Percentiles rank a stretch among this genome's conserved stretches.
Evolutionary conservation across 2,797 vertebrate species (phyloP).

Genomic region (Bryconaethiops microstoma): DNA sequence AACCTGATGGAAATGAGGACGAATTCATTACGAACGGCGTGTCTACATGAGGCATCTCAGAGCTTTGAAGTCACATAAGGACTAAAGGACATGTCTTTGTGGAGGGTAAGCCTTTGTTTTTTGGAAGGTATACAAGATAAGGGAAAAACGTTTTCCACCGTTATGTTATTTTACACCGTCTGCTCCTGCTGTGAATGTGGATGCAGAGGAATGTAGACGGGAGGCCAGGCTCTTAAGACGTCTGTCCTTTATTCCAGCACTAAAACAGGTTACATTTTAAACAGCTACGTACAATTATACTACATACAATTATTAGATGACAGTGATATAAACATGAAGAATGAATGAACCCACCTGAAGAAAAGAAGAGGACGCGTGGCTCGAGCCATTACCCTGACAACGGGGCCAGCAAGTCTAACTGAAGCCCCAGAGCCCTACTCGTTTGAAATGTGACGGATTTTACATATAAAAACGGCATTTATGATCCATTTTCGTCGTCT

Average conservation of each 20-base stretch:
- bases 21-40: background rate
- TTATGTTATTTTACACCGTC: background rate
- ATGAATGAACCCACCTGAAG: conserved; percentile 68
- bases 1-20: conserved; percentile 51
- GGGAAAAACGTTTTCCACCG: background rate
- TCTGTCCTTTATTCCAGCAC: background rate
- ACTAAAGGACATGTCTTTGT: too few species aligned
- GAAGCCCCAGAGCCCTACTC: background rate
- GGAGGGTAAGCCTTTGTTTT: too few species aligned
- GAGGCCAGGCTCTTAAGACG: background rate
- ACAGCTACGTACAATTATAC: too few species aligned
- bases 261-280: background rate
- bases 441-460: background rate
- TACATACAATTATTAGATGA: background rate
- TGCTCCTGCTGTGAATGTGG: background rate
- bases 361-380: conserved; percentile 51
- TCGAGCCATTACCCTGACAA: conserved; percentile 48
- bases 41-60: background rate
- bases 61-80: too few species aligned
- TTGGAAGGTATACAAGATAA: too few species aligned
- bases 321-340: conserved; percentile 22
- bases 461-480: conserved; percentile 22
- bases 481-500: conserved; percentile 62
- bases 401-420: conserved; percentile 5
- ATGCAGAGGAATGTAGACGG: conserved; percentile 8